phyloP scores from a whole-genome alignment of 2,113 vertebrate genomes.

The Triplophysa tibetana region DNA sequence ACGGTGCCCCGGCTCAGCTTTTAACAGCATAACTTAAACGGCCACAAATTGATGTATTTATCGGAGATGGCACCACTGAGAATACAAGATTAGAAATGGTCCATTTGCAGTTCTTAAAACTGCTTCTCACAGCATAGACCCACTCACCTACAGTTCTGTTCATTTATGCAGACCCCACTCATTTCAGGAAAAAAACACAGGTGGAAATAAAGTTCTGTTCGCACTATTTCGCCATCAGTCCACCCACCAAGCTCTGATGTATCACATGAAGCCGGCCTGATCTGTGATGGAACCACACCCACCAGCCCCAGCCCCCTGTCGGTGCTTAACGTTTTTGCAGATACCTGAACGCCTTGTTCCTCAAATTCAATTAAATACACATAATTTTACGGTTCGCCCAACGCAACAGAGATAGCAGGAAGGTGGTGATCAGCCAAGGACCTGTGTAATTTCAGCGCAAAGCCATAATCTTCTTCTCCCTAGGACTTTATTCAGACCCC shows the following conservation, averaged over 20 bases:
- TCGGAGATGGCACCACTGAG: slow-evolving; percentile 28
- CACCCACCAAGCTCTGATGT: too few species aligned
- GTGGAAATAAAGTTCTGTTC: background rate
- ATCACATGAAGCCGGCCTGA: too few species aligned
- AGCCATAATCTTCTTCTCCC: slow-evolving; percentile 2
- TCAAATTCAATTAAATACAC: slow-evolving; percentile 4
- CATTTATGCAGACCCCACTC: slow-evolving; percentile 28
- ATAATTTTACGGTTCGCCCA: background rate
- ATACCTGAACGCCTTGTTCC: background rate
- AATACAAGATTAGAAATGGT: slow-evolving; percentile 20
- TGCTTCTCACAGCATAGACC: background rate
- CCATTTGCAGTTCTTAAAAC: slow-evolving; percentile 28
- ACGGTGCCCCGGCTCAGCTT: slow-evolving; percentile 3
- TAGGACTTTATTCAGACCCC: slow-evolving; percentile 32
- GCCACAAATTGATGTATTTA: slow-evolving; percentile 27
- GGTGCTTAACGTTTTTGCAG: too few species aligned
- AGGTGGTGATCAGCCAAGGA: slow-evolving; percentile 17
- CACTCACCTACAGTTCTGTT: slow-evolving; percentile 16
- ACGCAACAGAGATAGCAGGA: slow-evolving; percentile 12
- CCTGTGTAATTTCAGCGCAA: slow-evolving; percentile 41
- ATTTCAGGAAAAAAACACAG: slow-evolving; percentile 6
- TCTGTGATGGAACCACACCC: too few species aligned
- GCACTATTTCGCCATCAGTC: too few species aligned
- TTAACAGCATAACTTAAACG: slow-evolving; percentile 18
- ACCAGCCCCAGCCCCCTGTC: too few species aligned